These are phyloP conservation scores for Exephanes ischioxanthus DNA, from an alignment of 2,888 invertebrate species.

Conservation along the genomic window DNA sequence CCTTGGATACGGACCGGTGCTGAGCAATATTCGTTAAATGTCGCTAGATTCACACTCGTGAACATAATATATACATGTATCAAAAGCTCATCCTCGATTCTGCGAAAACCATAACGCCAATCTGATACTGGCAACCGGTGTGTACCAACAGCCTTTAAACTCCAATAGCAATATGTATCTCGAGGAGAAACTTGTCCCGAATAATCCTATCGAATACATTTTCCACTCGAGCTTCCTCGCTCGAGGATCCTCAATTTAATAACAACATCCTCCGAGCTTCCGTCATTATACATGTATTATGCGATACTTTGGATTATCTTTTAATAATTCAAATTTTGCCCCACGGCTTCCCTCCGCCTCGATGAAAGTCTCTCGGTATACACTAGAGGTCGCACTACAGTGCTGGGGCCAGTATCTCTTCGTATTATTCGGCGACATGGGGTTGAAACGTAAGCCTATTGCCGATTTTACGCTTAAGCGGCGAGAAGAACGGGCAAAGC, in stretches of 20 bases:
- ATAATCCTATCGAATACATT: constrained; percentile 23
- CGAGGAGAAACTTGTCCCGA: neutral
- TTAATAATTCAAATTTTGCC: constrained; percentile 37
- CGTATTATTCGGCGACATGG: constrained; percentile 51
- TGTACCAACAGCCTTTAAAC: constrained; percentile 17
- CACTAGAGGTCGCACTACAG: neutral
- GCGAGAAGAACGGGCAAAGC: constrained; percentile 33
- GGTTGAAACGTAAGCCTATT: constrained; percentile 37
- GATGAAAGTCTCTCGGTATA: neutral
- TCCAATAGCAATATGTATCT: constrained; percentile 7
- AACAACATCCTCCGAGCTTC: constrained; percentile 15
- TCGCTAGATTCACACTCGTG: constrained; percentile 9
- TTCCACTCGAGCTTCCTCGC: neutral
- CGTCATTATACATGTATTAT: constrained; percentile 1
- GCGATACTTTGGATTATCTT: constrained; percentile 17
- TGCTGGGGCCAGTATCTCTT: neutral
- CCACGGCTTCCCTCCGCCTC: constrained; percentile 3
- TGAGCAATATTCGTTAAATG: constrained; percentile 18
- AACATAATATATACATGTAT: constrained; percentile 18
- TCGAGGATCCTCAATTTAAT: neutral
- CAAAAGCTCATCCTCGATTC: neutral
- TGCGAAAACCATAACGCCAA: constrained; percentile 1
- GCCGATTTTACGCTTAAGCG: constrained; percentile 43
- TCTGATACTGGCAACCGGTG: constrained; percentile 35
- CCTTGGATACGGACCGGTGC: neutral